Conservation (phyloP, 2,113 vertebrate species). For the Rhynchopsitta pachyrhyncha region DNA sequence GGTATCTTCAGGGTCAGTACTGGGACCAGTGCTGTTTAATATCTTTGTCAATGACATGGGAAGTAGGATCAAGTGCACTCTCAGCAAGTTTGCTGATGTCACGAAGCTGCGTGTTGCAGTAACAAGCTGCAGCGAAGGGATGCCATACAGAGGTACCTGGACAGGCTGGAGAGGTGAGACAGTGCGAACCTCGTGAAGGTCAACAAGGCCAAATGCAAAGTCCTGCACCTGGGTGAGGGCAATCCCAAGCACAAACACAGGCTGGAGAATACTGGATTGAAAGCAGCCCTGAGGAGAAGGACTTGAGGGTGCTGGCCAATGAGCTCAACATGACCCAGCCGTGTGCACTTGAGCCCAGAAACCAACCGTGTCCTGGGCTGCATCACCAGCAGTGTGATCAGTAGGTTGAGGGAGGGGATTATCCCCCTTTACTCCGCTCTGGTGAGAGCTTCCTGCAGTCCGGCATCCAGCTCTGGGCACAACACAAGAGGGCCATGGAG, state of each 20-base stretch:
- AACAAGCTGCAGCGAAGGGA: neutral
- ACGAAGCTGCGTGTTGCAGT: neutral
- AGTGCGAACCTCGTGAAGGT: neutral
- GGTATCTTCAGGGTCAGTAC: neutral
- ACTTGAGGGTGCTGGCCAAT: neutral
- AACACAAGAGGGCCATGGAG: neutral
- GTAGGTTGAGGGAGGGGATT: neutral
- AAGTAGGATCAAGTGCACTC: neutral
- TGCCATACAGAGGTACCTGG: neutral
- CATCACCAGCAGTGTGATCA: neutral
- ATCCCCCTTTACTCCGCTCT: neutral
- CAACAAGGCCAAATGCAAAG: neutral
- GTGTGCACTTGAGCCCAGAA: neutral
- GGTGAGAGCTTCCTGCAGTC: neutral
- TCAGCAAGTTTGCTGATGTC: neutral
- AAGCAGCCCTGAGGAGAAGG: neutral
- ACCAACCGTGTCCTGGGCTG: neutral
- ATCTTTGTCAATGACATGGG: neutral
- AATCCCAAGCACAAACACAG: neutral
- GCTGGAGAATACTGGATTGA: neutral
- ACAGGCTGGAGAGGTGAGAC: neutral
- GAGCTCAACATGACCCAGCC: neutral
- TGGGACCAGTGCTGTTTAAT: neutral
- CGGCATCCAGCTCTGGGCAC: neutral
- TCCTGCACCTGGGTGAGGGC: neutral